Evolutionary conservation across 2,113 vertebrate species (phyloP).

Genomic region (Gasterosteus aculeatus): DNA sequence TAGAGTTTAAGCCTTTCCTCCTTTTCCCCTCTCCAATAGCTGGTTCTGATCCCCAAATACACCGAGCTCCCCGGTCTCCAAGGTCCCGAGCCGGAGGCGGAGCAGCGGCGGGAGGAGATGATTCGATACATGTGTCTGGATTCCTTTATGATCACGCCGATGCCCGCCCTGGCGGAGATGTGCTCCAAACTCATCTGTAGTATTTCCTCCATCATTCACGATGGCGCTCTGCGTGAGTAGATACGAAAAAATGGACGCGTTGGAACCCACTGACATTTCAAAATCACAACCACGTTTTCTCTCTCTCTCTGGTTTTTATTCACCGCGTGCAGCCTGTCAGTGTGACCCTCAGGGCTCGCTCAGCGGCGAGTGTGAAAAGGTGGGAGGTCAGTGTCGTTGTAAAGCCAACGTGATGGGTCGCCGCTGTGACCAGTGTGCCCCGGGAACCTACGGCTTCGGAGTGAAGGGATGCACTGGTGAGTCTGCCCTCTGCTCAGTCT

Average conservation of each 20-base stretch:
- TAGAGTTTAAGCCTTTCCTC: background rate
- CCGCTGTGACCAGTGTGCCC: slow-evolving; percentile 83
- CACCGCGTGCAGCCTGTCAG: slow-evolving; percentile 80
- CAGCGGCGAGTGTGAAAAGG: slow-evolving; percentile 82
- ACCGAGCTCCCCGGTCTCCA: slow-evolving; percentile 83
- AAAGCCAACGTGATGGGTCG: slow-evolving; percentile 84
- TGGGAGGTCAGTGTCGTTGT: slow-evolving; percentile 88
- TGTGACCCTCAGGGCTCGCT: slow-evolving; percentile 88
- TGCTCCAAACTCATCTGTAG: slow-evolving; percentile 86
- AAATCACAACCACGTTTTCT: background rate
- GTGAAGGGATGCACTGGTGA: slow-evolving; percentile 85
- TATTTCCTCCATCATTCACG: slow-evolving; percentile 84
- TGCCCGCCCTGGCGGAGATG: slow-evolving; percentile 79
- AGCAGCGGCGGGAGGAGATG: slow-evolving; percentile 80
- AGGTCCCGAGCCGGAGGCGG: slow-evolving; percentile 63
- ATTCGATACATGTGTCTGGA: slow-evolving; percentile 85
- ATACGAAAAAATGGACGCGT: background rate
- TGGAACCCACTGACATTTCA: background rate
- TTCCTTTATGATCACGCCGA: slow-evolving; percentile 82
- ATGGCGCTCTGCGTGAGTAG: slow-evolving; percentile 85
- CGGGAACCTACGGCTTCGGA: slow-evolving; percentile 85
- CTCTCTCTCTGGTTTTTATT: background rate
- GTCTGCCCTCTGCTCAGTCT: slow-evolving; percentile 51
- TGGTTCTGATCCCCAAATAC: slow-evolving; percentile 85
- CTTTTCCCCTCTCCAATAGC: slow-evolving; percentile 54